Conservation (phyloP, 1,140 invertebrate species). For the Xylocopa sonorina region DNA sequence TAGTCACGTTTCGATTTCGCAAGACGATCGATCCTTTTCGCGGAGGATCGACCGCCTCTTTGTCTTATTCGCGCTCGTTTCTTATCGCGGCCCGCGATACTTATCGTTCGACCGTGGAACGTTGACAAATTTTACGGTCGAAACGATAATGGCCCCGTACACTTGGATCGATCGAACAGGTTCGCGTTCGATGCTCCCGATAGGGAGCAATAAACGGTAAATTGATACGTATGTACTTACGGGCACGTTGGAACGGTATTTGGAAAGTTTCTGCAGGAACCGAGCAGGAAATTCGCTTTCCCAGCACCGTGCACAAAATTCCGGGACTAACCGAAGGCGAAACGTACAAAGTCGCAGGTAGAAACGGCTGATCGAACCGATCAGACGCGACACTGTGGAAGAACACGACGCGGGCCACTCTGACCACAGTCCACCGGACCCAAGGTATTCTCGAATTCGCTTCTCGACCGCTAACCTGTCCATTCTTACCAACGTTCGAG, state of each 20-base stretch:
- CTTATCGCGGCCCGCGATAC: background rate
- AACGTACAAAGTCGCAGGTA: background rate
- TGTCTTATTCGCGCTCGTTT: slow-evolving; percentile 32
- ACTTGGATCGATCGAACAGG: background rate
- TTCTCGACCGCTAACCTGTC: background rate
- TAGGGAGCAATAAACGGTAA: too few species aligned
- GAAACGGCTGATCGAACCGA: slow-evolving; percentile 10
- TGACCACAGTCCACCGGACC: background rate
- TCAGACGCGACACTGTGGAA: background rate
- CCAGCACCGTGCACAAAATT: background rate
- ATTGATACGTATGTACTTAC: background rate
- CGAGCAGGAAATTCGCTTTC: background rate
- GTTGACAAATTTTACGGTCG: slow-evolving; percentile 14
- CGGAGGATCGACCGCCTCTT: slow-evolving; percentile 28
- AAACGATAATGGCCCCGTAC: background rate
- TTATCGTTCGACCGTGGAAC: slow-evolving; percentile 20
- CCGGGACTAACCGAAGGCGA: background rate
- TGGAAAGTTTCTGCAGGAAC: background rate
- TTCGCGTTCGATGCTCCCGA: background rate
- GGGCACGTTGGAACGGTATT: too few species aligned
- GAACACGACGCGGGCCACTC: background rate
- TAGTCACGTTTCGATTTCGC: slow-evolving; percentile 67
- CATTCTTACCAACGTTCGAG: background rate
- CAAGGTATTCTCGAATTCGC: background rate
- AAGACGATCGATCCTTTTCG: slow-evolving; percentile 58